Evolutionary conservation across 2,888 invertebrate species (phyloP).

Genomic region (Ctena decussata): DNA sequence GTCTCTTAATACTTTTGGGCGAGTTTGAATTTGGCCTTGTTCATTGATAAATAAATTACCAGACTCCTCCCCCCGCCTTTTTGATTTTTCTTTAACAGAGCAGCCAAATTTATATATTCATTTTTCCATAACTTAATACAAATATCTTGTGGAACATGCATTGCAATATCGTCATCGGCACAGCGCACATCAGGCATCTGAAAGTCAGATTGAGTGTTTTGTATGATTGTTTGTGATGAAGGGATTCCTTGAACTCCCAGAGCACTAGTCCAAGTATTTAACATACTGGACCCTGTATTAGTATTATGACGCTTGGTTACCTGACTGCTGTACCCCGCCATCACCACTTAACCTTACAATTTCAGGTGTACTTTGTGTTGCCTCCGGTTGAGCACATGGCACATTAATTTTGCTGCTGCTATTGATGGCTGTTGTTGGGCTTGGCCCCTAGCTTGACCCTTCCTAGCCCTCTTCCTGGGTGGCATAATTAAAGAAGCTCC

Average conservation of each 20-base stretch:
- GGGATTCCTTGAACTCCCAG: neutral
- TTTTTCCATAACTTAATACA: neutral
- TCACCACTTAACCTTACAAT: neutral
- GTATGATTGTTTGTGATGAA: neutral
- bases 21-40: neutral
- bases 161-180: too few relatives aligned
- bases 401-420: neutral
- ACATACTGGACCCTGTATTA: neutral
- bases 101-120: slow-evolving; percentile 1
- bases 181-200: neutral
- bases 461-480: neutral
- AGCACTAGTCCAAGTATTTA: neutral
- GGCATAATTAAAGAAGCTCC: neutral
- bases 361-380: neutral
- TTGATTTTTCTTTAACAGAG: slow-evolving; percentile 3
- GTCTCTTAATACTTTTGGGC: neutral
- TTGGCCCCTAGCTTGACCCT: neutral
- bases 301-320: neutral
- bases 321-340: neutral
- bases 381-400: neutral
- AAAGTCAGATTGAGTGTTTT: neutral
- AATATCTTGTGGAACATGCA: neutral
- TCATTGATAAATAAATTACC: neutral
- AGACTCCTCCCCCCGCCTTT: neutral
- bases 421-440: neutral